Conservation (phyloP, 2,888 invertebrate genomes). For the Pachymerium ferrugineum region DNA sequence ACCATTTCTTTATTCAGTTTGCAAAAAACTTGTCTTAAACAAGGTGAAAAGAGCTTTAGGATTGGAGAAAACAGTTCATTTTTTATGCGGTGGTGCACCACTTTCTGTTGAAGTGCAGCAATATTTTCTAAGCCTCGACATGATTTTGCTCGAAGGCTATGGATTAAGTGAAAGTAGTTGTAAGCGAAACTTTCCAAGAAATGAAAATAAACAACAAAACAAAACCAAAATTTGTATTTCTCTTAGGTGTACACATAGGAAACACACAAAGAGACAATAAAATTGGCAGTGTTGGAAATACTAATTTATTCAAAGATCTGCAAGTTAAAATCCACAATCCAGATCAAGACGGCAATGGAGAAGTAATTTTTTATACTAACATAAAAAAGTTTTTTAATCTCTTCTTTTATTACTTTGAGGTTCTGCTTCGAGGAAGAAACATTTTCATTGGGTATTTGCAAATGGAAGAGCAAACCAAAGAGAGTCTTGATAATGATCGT, state of each 20-base stretch:
- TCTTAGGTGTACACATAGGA: not conserved
- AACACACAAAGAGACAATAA: not conserved
- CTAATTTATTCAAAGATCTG: not conserved
- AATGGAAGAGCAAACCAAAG: too few species aligned
- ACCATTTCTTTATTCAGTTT: too few species aligned
- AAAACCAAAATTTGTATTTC: too few species aligned
- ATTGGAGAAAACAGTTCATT: constrained; percentile 62
- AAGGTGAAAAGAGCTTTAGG: constrained; percentile 74
- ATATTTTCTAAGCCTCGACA: constrained; percentile 55
- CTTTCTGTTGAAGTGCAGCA: constrained; percentile 74
- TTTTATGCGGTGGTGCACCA: constrained; percentile 78
- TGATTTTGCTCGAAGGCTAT: not conserved
- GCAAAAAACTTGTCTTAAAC: constrained; percentile 69
- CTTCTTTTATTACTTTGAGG: too few species aligned
- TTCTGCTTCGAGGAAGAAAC: too few species aligned
- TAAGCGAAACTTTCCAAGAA: too few species aligned
- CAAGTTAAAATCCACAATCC: not conserved
- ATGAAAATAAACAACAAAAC: too few species aligned
- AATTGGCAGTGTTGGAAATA: not conserved
- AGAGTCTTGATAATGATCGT: too few species aligned
- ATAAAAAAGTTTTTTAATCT: too few species aligned
- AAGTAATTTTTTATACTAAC: not conserved
- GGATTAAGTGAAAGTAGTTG: constrained; percentile 1
- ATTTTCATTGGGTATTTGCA: too few species aligned
- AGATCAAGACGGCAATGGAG: not conserved